Base-by-base conservation (phyloP, 23 tunicate genomes). In the Ciona savignyi region DNA sequence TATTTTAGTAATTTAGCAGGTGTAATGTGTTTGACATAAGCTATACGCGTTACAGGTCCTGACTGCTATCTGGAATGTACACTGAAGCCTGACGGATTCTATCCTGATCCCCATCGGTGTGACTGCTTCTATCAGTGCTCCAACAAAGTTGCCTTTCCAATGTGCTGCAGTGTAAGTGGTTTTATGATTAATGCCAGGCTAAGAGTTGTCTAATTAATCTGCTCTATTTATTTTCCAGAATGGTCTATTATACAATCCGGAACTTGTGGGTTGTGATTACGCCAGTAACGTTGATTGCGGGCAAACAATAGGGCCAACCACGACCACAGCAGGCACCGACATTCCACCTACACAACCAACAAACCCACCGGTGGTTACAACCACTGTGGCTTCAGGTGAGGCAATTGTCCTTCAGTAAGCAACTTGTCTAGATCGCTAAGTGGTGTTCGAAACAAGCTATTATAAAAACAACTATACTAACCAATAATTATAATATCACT, bases 91-190 rank as follows among this genome's bases (percentile, higher is more conserved):
- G 51, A 31, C 21, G 93, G 93, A 2, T 56, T 73, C 32, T 63
- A 79, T 35, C 62, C 80, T 0, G 80, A 85, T 67, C 80, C 80
- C 0, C 23, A 73, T 9, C 9, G 60, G 11, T 85, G 93, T 34
- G 63, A 33, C 4, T 73, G 72, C 32, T 85, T 67, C 62, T 79
- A 79, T 73, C 70, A 73, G 30, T 85, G 93, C 63, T 21, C 30
- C 23, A 60, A 70, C 49, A 32, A 48, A 15, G 51, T 28, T 1
- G 67, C 63, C 20, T 28, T 23, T 22, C 86, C 70, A 1, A 29
- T 22, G n/a, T 74, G 79, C 29, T 81, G 86, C 48, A 60, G 72
- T 26, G 86, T 81, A 65, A 73, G 79, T 79, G 0, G 34, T 23
- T 62, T 20, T n/a, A n/a, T n/a, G n/a, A n/a, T n/a, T n/a, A n/a